Conservation (phyloP, 1,140 invertebrate species). For the Ganaspis sp. region DNA sequence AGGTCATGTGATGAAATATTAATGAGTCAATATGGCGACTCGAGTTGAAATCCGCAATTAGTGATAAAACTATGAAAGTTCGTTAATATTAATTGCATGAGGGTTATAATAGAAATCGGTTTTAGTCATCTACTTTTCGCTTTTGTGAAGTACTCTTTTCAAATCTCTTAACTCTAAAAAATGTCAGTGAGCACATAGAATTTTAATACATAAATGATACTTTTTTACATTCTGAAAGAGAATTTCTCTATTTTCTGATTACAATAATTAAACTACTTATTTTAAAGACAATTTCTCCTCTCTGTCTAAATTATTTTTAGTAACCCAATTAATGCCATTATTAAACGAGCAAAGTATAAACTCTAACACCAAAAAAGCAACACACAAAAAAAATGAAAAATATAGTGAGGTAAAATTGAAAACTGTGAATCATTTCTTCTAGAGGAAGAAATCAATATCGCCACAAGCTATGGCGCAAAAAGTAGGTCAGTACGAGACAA, state of each 20-base stretch:
- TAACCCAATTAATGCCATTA: neutral
- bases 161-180: neutral
- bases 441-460: conserved; percentile 19
- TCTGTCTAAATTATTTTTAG: neutral
- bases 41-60: neutral
- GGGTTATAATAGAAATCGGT: neutral
- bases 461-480: neutral
- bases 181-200: neutral
- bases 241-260: too few relatives aligned
- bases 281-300: too few relatives aligned
- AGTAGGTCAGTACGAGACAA: conserved; percentile 15
- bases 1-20: neutral
- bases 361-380: neutral
- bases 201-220: neutral
- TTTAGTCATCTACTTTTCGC: neutral
- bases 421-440: conserved; percentile 21
- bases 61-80: neutral
- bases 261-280: too few relatives aligned
- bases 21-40: neutral
- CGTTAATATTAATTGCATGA: neutral
- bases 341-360: neutral
- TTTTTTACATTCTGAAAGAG: too few relatives aligned
- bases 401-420: conserved; percentile 18
- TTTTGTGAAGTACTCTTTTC: neutral
- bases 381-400: conserved; percentile 10